These are phyloP conservation scores for Solenodon paradoxus DNA, from an alignment of 2,113 vertebrate species.

Conservation along the genomic window DNA sequence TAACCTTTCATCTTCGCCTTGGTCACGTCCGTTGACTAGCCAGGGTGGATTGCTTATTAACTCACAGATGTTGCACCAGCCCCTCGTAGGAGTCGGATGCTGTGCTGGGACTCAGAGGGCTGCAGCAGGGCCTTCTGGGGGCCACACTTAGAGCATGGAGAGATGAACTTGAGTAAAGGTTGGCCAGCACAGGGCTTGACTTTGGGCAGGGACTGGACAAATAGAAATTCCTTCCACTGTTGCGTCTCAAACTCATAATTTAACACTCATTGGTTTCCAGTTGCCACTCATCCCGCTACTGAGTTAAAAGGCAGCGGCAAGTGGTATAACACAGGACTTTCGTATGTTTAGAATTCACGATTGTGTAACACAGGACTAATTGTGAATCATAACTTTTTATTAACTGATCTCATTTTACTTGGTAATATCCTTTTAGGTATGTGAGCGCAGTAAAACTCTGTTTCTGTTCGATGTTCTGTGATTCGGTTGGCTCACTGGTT, in stretches of 20 bases:
- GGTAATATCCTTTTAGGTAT: slow-evolving; percentile 60
- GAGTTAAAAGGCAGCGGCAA: not conserved
- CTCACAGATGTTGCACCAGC: not conserved
- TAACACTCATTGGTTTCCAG: not conserved
- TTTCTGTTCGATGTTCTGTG: slow-evolving; percentile 69
- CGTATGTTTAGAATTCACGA: slow-evolving; percentile 63
- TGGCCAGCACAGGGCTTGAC: not conserved
- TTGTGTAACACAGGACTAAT: slow-evolving; percentile 62
- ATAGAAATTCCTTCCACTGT: not conserved
- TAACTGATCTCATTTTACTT: slow-evolving; percentile 73
- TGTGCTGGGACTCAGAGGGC: not conserved
- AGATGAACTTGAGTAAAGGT: not conserved
- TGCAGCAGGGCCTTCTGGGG: not conserved
- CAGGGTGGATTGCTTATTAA: not conserved
- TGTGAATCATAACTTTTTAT: slow-evolving; percentile 73
- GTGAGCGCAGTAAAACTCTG: slow-evolving; percentile 59
- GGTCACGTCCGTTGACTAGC: not conserved
- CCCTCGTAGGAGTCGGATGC: not conserved
- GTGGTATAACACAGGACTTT: not conserved
- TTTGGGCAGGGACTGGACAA: not conserved
- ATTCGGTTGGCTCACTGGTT: slow-evolving; percentile 67
- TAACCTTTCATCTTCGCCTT: not conserved
- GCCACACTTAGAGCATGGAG: not conserved
- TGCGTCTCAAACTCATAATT: not conserved
- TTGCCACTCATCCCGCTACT: not conserved